Base-by-base conservation (phyloP, 2,888 invertebrate genomes). In the Drosophila quinaria region DNA sequence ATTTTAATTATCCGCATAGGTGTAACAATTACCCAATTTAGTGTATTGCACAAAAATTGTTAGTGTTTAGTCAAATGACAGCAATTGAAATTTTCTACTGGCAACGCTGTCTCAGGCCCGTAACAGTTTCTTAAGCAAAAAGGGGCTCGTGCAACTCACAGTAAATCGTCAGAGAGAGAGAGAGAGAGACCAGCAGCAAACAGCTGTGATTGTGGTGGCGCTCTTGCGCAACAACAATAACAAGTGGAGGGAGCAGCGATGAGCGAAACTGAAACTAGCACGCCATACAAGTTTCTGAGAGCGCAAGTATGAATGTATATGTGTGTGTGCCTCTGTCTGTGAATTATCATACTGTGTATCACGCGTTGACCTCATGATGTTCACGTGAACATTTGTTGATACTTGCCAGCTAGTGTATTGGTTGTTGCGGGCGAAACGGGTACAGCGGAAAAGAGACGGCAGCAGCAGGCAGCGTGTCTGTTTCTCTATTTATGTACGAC, bases 321-420 rank as follows among this genome's bases (percentile, higher is more conserved):
- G 91, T 89, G 79, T 89, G 56, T 70, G 56, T 74, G 78, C 81
- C 78, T 75, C 78, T 74, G 83, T 85, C 66, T 81, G 81, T 78
- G 74, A 78, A 80, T 85, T 89, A 86, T 89, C 89, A 78, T 79
- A 67, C 70, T 61, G 91, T 91, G 94, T 94, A 77, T 95, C 97
- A 97, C 95, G 95, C 96, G 94, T 93, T 93, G 93, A 93, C 93
- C 94, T 96, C 97, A 96, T 97, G 97, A 94, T 94, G 92, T 93
- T 93, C 93, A 93, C 95, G 95, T 95, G 95, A 95, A 92, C 92
- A 92, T 83, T 87, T 86, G 88, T 84, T 89, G 87, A 89, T 86
- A 86, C 83, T 86, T 54, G 83, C 49, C 47, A 52, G 52, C 66
- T 56, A 74, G 22, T 22, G 74, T 29, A 15, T 33, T 29, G 64